Conservation (phyloP, 2,797 vertebrate genomes). For the Brachyalestes nurse region DNA sequence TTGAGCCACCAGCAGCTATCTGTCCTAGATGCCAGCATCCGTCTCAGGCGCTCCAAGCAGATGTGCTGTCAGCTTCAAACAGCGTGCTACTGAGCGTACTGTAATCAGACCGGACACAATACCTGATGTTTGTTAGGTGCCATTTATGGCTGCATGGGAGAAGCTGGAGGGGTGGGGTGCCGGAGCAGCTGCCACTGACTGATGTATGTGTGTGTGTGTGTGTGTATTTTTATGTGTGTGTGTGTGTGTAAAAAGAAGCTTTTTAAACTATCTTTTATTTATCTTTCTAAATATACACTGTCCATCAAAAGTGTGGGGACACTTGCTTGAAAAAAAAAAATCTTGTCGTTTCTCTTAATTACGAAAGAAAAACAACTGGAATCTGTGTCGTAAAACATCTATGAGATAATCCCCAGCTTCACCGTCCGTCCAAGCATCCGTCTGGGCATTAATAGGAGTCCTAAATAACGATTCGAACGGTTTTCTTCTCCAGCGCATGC, state of each 20-base stretch:
- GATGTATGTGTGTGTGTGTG: conserved; percentile 23
- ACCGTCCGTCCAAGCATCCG: too few species aligned
- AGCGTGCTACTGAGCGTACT: conserved; percentile 80
- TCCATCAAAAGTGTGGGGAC: neutral
- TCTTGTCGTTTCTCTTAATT: too few species aligned
- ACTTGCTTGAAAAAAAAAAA: too few species aligned
- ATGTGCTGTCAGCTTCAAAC: conserved; percentile 88
- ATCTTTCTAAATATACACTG: neutral
- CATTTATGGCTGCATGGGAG: conserved; percentile 76
- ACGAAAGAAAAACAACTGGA: too few species aligned
- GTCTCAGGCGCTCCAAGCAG: conserved; percentile 83
- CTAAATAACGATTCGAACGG: too few species aligned
- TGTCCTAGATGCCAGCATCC: conserved; percentile 87
- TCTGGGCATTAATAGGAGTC: too few species aligned
- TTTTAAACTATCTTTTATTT: conserved; percentile 15
- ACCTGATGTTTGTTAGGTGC: conserved; percentile 81
- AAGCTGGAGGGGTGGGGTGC: conserved; percentile 59
- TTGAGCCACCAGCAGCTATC: conserved; percentile 78
- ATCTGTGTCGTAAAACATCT: too few species aligned
- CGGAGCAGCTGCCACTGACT: conserved; percentile 65
- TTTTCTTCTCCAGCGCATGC: too few species aligned
- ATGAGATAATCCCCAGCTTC: too few species aligned
- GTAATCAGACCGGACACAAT: conserved; percentile 89
- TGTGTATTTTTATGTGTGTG: conserved; percentile 20
- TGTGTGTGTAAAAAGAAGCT: conserved; percentile 6